phyloP scores from a whole-genome alignment of 30 jellyfish, hydroid and myxozoan species.

The Pseudorhiza aurosa region DNA sequence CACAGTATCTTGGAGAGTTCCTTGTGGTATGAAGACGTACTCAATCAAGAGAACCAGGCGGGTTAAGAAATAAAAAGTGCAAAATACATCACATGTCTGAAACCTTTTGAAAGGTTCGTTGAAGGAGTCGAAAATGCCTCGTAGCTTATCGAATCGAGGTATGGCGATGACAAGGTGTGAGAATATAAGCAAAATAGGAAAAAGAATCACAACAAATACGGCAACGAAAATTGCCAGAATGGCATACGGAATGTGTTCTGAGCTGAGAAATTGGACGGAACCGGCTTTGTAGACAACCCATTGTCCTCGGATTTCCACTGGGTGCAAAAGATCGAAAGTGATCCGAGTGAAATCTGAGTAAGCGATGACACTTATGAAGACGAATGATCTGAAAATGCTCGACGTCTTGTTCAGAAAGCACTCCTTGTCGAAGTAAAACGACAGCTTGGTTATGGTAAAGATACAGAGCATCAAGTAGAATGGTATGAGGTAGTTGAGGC shows the following conservation, averaged over 20 bases:
- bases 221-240: slow-evolving; percentile 43
- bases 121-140: slow-evolving; percentile 64
- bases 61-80: slow-evolving; percentile 68
- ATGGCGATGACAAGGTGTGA: slow-evolving; percentile 20
- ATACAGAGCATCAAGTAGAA: slow-evolving; percentile 52
- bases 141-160: slow-evolving; percentile 29
- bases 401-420: slow-evolving; percentile 42
- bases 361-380: slow-evolving; percentile 75
- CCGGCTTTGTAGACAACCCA: slow-evolving; percentile 72
- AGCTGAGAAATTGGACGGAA: slow-evolving; percentile 22
- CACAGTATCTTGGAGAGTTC: slow-evolving; percentile 56
- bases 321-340: slow-evolving; percentile 70
- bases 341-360: slow-evolving; percentile 78
- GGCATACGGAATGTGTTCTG: slow-evolving; percentile 54
- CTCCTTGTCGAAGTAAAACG: slow-evolving; percentile 22
- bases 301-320: slow-evolving; percentile 26
- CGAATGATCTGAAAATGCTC: slow-evolving; percentile 58
- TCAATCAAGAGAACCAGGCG: slow-evolving; percentile 52
- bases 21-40: slow-evolving; percentile 34
- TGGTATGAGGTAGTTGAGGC: slow-evolving; percentile 73
- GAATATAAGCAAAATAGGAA: slow-evolving; percentile 70
- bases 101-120: slow-evolving; percentile 37
- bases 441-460: slow-evolving; percentile 11
- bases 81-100: slow-evolving; percentile 10
- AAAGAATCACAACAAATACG: slow-evolving; percentile 44